A percentile compares a stretch with the other conserved stretches of the same genome.
These are phyloP conservation scores for Perodicticus potto DNA, from an alignment of 2,797 vertebrate species.

Conservation along the genomic window DNA sequence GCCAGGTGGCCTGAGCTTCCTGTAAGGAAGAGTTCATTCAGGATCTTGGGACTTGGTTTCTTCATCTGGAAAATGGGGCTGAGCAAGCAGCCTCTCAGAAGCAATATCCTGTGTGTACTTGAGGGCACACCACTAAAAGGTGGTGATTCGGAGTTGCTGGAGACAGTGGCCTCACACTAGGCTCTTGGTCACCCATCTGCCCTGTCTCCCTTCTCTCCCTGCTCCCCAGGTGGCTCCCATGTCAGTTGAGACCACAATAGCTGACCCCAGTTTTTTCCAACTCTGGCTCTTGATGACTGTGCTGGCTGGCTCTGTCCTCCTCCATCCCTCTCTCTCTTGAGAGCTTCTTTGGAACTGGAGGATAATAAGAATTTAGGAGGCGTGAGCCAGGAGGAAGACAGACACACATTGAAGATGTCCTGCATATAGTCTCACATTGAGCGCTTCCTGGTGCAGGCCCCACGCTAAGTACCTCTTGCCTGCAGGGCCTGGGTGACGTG, in stretches of 20 bases:
- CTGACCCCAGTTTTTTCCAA: neutral
- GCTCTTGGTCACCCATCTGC: accelerated
- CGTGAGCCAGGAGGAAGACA: neutral
- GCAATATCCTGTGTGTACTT: accelerated
- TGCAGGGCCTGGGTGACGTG: neutral
- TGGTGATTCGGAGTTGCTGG: neutral
- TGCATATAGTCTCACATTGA: neutral
- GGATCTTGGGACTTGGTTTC: neutral
- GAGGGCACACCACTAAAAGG: neutral
- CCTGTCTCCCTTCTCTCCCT: neutral
- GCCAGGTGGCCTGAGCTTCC: neutral
- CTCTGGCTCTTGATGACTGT: neutral
- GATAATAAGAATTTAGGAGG: neutral
- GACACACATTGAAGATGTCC: neutral
- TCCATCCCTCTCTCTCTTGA: neutral
- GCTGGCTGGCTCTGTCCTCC: neutral
- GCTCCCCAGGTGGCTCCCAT: neutral
- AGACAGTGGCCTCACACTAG: accelerated
- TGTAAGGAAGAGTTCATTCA: neutral
- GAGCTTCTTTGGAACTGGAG: neutral
- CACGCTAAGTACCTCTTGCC: neutral
- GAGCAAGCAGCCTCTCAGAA: neutral
- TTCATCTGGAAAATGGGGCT: neutral
- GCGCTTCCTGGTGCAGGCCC: neutral
- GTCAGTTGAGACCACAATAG: neutral